Evolutionary conservation across 2,797 vertebrate genomes (phyloP), one percentile per base, ranked within the genome.

Genomic region (Pteropus rufus): DNA sequence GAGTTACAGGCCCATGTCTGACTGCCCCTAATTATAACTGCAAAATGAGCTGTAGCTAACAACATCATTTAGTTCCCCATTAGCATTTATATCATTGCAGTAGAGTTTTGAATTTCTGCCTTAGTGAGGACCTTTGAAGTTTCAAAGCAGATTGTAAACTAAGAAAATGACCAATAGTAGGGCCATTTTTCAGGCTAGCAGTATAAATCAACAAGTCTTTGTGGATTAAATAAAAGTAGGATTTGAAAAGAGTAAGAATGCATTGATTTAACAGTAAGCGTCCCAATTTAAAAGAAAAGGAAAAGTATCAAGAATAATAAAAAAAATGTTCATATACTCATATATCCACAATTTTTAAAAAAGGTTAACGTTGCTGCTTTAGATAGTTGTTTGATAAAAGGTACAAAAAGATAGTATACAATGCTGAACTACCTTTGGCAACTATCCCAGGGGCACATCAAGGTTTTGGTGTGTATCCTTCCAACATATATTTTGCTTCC

Each of bases 11-110:
- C 70, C 58, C 54, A 39, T 92, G 77, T 97, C 90, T 97, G 54
- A 72, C 34, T 96, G 93, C 73, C 89, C 93, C 54, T 94, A 96
- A 95, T 97, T 98, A 97, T 77, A 95, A 96, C 69, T 94, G 82
- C 75, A 97, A 97, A 97, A 94, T 95, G 89, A 95, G 88, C 91
- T 93, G 67, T 96, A 95, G 73, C 88, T 96, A 94, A 97, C 92
- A 97, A 87, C 85, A 76, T 58, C 58, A 70, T 36, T 46, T 85
- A n/a, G 84, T 26, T 94, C 52, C 54, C 83, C 62, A 72, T 98
- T 96, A 80, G 15, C 62, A 94, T 91, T 96, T 79, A 46, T n/a
- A 75, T 64, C 58, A 54, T 87, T 96, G 70, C 26, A 80, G 65
- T 46, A 5, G 41, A 91, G 67, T 96, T 96, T 83, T 70, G 41